phyloP scores from a whole-genome alignment of 2,113 vertebrate genomes.

The Capreolus pygargus region DNA sequence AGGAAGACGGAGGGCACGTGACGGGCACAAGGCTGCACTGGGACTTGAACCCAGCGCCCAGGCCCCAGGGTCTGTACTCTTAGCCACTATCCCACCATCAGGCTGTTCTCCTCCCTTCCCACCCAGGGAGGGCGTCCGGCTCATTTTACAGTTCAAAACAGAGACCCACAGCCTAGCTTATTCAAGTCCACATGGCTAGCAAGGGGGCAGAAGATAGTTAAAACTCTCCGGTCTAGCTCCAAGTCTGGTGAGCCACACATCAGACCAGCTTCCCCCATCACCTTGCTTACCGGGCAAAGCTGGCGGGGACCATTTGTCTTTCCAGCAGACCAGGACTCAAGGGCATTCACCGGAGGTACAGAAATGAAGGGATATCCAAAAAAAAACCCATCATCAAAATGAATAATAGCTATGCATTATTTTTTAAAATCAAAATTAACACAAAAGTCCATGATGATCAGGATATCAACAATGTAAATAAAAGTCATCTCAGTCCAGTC shows the following conservation, averaged over 20 bases:
- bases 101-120: fast-evolving
- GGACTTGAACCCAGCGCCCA: not conserved
- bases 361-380: not conserved
- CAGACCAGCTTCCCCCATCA: not conserved
- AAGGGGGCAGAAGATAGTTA: not conserved
- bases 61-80: not conserved
- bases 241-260: fast-evolving
- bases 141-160: not conserved
- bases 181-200: not conserved
- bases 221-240: not conserved
- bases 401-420: not conserved
- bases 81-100: fast-evolving
- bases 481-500: not conserved
- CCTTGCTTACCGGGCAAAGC: not conserved
- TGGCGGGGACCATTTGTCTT: not conserved
- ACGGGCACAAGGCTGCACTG: not conserved
- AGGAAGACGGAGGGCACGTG: not conserved
- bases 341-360: not conserved
- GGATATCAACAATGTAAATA: not conserved
- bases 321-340: not conserved
- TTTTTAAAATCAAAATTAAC: not conserved
- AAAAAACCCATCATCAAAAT: not conserved
- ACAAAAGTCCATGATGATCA: not conserved
- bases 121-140: not conserved
- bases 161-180: not conserved